Evolutionary conservation across 2,113 vertebrate genomes (phyloP).

Genomic region (Brachyhypopomus gauderio): DNA sequence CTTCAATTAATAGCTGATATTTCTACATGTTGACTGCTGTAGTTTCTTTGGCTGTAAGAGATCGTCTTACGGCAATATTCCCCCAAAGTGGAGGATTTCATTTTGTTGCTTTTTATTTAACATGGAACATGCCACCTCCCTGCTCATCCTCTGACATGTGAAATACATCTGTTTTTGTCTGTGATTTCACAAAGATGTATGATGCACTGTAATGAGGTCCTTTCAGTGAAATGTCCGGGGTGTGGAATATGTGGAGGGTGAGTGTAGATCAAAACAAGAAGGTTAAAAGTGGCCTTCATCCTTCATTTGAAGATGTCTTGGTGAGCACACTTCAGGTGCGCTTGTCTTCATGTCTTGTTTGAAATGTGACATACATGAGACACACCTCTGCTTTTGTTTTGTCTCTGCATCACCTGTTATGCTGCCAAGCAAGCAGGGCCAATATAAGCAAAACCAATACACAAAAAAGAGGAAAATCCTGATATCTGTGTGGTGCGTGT

Average conservation of each 20-base stretch:
- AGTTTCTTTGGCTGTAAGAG: not conserved
- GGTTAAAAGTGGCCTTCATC: not conserved
- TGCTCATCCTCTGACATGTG: no score
- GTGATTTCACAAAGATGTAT: no score
- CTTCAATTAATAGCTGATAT: not conserved
- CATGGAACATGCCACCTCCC: no score
- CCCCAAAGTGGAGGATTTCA: no score
- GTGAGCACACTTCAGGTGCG: not conserved
- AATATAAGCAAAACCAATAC: not conserved
- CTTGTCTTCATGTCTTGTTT: not conserved
- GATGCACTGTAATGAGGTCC: not conserved
- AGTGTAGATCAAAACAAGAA: not conserved
- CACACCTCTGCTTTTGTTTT: not conserved
- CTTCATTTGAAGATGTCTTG: not conserved
- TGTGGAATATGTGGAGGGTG: not conserved
- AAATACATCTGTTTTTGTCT: no score
- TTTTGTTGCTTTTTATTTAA: no score
- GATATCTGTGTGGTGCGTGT: not conserved
- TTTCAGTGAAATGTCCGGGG: not conserved
- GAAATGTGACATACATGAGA: not conserved
- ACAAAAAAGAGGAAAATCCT: no score
- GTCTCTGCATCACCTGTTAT: not conserved
- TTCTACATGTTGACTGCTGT: no score
- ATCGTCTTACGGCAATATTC: no score
- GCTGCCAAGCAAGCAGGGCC: not conserved